A percentile compares a stretch with the other conserved stretches of the same genome.
These are phyloP conservation scores for Tenthredo notha DNA, from an alignment of 2,888 invertebrate genomes.

Conservation along the genomic window DNA sequence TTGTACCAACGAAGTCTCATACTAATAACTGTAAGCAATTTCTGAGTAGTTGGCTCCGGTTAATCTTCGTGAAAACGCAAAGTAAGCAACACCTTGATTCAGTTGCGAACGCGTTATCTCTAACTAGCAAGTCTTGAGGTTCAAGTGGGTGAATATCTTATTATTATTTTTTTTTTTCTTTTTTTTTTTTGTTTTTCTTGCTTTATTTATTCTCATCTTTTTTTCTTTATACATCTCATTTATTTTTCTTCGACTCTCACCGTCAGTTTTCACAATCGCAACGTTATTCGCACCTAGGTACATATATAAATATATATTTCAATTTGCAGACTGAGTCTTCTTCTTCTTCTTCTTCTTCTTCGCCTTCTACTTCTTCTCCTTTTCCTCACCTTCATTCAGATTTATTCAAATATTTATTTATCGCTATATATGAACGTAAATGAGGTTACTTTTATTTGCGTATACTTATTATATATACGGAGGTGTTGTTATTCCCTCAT, in stretches of 20 bases:
- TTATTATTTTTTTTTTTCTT: not conserved
- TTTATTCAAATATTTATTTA: slow-evolving; percentile 42
- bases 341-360: slow-evolving; percentile 3
- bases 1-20: not conserved
- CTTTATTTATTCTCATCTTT: not conserved
- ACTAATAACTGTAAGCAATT: slow-evolving; percentile 9
- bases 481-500: slow-evolving; percentile 19
- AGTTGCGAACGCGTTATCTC: not conserved
- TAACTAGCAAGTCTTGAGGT: not conserved
- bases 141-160: not conserved
- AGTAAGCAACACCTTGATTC: slow-evolving; percentile 30
- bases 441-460: slow-evolving; percentile 20
- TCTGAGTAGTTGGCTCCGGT: slow-evolving; percentile 29
- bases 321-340: not conserved
- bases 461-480: not conserved
- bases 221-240: not conserved
- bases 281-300: not conserved
- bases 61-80: slow-evolving; percentile 6
- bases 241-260: not conserved
- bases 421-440: slow-evolving; percentile 11
- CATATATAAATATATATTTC: slow-evolving; percentile 4
- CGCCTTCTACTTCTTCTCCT: no score
- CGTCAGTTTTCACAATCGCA: not conserved
- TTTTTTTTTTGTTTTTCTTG: no score
- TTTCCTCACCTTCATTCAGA: slow-evolving; percentile 7